Evolutionary conservation across 2,888 invertebrate genomes (phyloP), one percentile per base, ranked within the genome.

Genomic region (Pseudoips prasinana): DNA sequence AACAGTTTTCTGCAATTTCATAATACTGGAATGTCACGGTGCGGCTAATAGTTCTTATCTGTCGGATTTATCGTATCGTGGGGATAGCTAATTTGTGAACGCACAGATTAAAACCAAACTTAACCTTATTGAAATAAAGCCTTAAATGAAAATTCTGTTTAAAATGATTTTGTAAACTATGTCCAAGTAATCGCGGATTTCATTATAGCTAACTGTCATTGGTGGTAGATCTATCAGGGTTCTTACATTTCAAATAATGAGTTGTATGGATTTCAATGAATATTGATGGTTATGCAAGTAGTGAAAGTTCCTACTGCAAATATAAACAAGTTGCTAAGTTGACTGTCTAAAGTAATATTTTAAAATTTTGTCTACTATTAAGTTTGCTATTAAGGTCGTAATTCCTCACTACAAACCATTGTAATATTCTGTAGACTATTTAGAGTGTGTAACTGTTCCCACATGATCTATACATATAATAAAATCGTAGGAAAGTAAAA

Each of bases 11-110:
- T 43, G 46, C 40, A 46, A 60, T 67, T 64, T 68, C 61, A 62
- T 64, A 69, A 52, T 45, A 61, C 54, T 40, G 35, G 43, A 54
- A 70, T 65, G 64, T 59, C 51, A 58, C 49, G 52, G 57, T 43
- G 56, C 52, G 46, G 49, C 57, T 68, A 64, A 64, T 68, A 60
- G 64, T 62, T 64, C 59, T 60, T 68, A 68, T 68, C 62, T 56
- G 48, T 46, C 41, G 56, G 45, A 62, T 64, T 66, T 70, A 70
- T 68, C 62, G 56, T 54, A 57, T 57, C 54, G 58, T 61, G 55
- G 55, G 6, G 54, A 59, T 64, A 49, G 51, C 50, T 47, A 46
- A 53, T 56, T 56, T 45, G 37, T 45, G 25, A 52, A 46, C 25
- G 10, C 1, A 3, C 32, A 39, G 35, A 29, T 19, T 5, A 57